A percentile compares a stretch with the other conserved stretches of the same genome.
Evolutionary conservation across 2,888 invertebrate species (phyloP).

Genomic region (Dynastes tityus): DNA sequence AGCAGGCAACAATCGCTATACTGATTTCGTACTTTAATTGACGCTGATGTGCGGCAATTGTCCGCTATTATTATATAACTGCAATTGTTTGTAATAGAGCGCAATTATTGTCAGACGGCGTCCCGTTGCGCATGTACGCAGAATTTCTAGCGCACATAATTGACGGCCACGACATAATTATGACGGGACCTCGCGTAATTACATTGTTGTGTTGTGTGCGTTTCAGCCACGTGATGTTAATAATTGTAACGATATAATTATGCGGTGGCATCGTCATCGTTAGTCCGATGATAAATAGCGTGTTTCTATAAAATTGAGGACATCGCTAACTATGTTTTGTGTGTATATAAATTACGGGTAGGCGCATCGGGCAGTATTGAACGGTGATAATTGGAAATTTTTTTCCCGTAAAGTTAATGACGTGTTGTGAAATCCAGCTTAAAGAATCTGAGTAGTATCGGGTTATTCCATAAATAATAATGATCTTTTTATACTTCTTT

Average conservation of each 20-base stretch:
- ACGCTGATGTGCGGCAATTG: constrained; percentile 37
- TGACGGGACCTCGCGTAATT: background rate
- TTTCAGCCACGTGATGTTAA: background rate
- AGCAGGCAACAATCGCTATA: background rate
- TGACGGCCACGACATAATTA: background rate
- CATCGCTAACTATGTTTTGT: too few relatives aligned
- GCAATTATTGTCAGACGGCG: constrained; percentile 22
- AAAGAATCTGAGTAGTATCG: too few relatives aligned
- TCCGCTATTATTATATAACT: constrained; percentile 44
- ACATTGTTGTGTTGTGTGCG: background rate
- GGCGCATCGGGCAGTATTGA: too few relatives aligned
- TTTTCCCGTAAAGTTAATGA: too few relatives aligned
- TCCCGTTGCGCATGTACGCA: background rate
- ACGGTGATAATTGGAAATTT: too few relatives aligned
- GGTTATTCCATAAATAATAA: too few relatives aligned
- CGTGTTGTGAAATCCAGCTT: too few relatives aligned
- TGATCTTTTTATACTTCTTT: too few relatives aligned
- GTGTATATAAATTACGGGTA: too few relatives aligned
- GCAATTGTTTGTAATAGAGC: constrained; percentile 38
- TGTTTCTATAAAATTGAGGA: too few relatives aligned
- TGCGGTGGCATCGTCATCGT: constrained; percentile 4
- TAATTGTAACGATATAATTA: background rate
- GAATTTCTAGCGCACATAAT: background rate
- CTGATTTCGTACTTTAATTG: constrained; percentile 21
- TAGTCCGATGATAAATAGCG: too few relatives aligned